Conservation (phyloP, 1,140 invertebrate genomes). For the Himalopsyche phryganea region DNA sequence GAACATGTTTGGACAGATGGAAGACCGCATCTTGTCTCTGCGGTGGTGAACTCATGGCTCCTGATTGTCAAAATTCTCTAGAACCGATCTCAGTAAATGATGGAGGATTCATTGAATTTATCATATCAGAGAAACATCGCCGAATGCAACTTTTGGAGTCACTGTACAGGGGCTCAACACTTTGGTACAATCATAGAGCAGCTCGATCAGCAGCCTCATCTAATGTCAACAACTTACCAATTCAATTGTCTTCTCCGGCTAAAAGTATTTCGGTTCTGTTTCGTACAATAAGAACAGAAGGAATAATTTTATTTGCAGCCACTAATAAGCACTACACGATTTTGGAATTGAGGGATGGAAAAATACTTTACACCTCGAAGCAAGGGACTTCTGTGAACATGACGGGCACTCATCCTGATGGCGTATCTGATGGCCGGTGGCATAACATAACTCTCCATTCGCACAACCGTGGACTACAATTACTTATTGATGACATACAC, state of each 20-base stretch:
- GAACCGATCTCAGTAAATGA: conserved; percentile 74
- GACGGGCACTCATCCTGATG: conserved; percentile 58
- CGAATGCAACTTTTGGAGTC: conserved; percentile 79
- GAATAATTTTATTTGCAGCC: conserved; percentile 76
- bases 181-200: conserved; percentile 57
- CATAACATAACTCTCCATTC: conserved; percentile 76
- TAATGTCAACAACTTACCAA: conserved; percentile 33
- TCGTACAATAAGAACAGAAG: conserved; percentile 71
- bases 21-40: conserved; percentile 68
- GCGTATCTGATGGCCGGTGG: conserved; percentile 77
- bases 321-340: conserved; percentile 86
- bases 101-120: conserved; percentile 75
- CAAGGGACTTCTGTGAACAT: conserved; percentile 77
- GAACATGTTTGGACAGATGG: conserved; percentile 82
- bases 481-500: conserved; percentile 66
- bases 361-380: conserved; percentile 71
- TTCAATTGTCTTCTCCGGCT: conserved; percentile 44
- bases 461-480: conserved; percentile 63
- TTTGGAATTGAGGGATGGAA: conserved; percentile 69
- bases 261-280: conserved; percentile 81
- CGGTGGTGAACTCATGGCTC: conserved; percentile 64
- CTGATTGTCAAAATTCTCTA: conserved; percentile 74
- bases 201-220: conserved; percentile 40
- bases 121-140: conserved; percentile 77
- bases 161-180: conserved; percentile 68